Base-by-base conservation (phyloP, 2,888 invertebrate species). In the Hipparchia semele region DNA sequence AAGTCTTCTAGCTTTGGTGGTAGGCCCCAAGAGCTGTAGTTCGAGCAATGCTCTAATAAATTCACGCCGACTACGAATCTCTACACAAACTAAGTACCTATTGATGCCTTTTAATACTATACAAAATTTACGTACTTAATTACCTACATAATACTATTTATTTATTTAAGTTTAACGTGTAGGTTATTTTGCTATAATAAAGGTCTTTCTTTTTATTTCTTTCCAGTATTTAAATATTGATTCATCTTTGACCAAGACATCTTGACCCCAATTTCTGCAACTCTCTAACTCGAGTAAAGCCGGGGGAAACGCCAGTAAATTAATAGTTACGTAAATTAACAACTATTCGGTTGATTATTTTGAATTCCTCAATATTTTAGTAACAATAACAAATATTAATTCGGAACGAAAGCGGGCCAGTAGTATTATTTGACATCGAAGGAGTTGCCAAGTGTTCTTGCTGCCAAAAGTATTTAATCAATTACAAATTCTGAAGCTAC, bases 391-490 rank as follows among this genome's bases (percentile, higher is more conserved):
- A 60, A 60, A 60, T 60, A 60, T 39, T 39, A 39, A 60, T 5
- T 60, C 59, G 12, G 33, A 8, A 23, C 33, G 39, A 60, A 60
- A 60, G 10, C 39, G 12, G 59, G 59, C 59, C 59, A 60, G 59
- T 60, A 60, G 59, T 60, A 23, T 64, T 46, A 49, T 64, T 64
- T 62, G 46, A 49, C 59, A 59, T 39, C 59, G 33, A 12, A n/a
- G 9, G 13, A 9, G 64, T 64, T 64, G 64, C 62, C 62, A 64
- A 64, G 49, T 64, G 6, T 46, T 23, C 6, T 0, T 49, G 62
- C 23, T 64, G 62, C 62, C 62, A 62, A 62, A 62, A 62, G 49
- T 8, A 49, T 62, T 49, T 33, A 59, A 59, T 59, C 59, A 59
- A 59, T 59, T 33, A 59, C 59, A 59, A 59, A 59, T 59, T 59